Conservation (phyloP, 92 coral and sea anemone species). For the Phenganax stokvisi region DNA sequence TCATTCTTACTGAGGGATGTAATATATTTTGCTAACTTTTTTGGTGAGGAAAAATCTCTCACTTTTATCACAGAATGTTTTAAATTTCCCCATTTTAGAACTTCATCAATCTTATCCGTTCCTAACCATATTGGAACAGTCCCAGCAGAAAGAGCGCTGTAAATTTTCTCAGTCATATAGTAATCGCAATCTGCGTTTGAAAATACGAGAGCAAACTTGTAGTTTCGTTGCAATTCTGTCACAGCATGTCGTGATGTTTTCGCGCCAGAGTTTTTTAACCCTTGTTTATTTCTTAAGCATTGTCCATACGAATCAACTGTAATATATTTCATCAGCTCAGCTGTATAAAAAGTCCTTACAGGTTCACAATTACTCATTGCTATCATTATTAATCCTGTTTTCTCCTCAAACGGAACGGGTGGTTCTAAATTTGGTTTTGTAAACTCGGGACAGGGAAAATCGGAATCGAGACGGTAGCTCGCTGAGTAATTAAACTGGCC, state of each 20-base stretch:
- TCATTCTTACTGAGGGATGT: conserved; percentile 63
- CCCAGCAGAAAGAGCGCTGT: conserved; percentile 84
- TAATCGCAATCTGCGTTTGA: conserved; percentile 95
- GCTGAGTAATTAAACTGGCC: conserved; percentile 71
- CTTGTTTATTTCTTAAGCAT: conserved; percentile 69
- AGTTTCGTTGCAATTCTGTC: conserved; percentile 65
- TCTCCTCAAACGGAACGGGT: conserved; percentile 67
- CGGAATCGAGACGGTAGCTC: conserved; percentile 85
- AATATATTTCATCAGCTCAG: conserved; percentile 71
- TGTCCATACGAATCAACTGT: conserved; percentile 78
- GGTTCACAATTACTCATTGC: conserved; percentile 83
- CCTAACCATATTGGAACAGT: conserved; percentile 94
- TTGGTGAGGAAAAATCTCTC: conserved; percentile 75
- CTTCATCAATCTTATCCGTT: conserved; percentile 85
- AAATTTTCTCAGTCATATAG: conserved; percentile 78
- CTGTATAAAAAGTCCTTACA: conserved; percentile 75
- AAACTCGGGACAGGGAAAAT: conserved; percentile 88
- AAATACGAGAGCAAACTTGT: conserved; percentile 83
- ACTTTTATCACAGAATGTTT: conserved; percentile 80
- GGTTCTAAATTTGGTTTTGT: conserved; percentile 71
- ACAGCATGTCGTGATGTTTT: conserved; percentile 52
- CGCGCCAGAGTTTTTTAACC: conserved; percentile 53
- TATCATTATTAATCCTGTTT: conserved; percentile 66
- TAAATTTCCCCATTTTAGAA: conserved; percentile 74
- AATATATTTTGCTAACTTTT: conserved; percentile 67